Percentiles rank a stretch among this genome's conserved stretches.
These are phyloP conservation scores for Dryadula phaetusa DNA, from an alignment of 2,888 invertebrate genomes.

Conservation along the genomic window DNA sequence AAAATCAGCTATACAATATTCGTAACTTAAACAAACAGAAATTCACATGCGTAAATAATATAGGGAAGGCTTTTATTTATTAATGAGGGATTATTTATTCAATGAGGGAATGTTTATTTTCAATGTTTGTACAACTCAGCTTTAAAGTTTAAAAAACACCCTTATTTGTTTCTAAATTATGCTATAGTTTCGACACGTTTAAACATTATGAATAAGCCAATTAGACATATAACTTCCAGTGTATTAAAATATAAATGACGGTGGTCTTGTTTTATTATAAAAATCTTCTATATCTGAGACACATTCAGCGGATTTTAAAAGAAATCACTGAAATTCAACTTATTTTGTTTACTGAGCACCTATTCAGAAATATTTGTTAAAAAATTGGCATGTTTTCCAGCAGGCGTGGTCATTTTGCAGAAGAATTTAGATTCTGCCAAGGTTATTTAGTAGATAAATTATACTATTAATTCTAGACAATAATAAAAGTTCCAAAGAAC, in stretches of 20 bases:
- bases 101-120: not conserved
- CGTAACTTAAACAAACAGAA: not conserved
- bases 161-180: no score
- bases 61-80: not conserved
- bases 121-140: not conserved
- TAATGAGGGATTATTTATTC: conserved; percentile 6
- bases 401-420: conserved; percentile 3
- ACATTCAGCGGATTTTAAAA: not conserved
- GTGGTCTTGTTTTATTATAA: not conserved
- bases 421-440: not conserved
- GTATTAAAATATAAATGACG: not conserved
- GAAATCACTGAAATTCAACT: not conserved
- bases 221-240: not conserved
- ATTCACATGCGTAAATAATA: conserved; percentile 2
- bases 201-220: not conserved
- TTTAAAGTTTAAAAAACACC: not conserved
- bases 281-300: not conserved
- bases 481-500: conserved; percentile 1
- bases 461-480: not conserved
- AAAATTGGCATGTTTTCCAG: conserved; percentile 10
- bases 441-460: not conserved
- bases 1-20: not conserved
- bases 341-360: not conserved
- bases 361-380: not conserved
- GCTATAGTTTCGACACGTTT: not conserved